Base-by-base conservation (phyloP, 1,140 invertebrate genomes). In the Chironomus tepperi region DNA sequence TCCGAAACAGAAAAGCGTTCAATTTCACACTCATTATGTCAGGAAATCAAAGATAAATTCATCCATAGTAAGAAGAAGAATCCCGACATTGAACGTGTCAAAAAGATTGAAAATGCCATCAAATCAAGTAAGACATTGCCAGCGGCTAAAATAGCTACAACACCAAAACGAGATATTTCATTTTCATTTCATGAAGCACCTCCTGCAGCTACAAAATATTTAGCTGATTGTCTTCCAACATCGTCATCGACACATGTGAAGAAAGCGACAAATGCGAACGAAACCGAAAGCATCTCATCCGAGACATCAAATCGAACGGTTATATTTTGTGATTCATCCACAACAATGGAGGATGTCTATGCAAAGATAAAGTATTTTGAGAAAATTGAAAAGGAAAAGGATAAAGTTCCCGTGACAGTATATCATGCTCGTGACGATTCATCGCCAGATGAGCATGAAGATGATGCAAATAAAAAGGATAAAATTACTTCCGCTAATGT, bases 331-430 rank as follows among this genome's bases (percentile, higher is more conserved):
- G 81, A 76, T 21, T 80, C 80, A 79, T 79, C 74, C 0, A 43
- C n/a, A 1, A 65, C 24, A 3, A 84, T 83, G 74, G 87, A 88
- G 74, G 87, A 88, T 74, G 87, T 92, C 0, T 86, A 86, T 70
- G 86, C 87, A 75, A 93, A 92, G 81, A 90, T 93, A 1, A 88
- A 93, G 79, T 93, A 91, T 81, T 93, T 92, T 78, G 92, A 93
- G 81, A 89, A 87, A 15, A 70, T 70, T 19, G 65, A 70, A 21
- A 87, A 88, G 0, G 82, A 85, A 72, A 81, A 82, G 42, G 79
- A 83, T 15, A 81, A 84, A 65, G 78, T 81, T 6, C 79, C 82
- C 12, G 85, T 84, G 42, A 85, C 84, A 15, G 81, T 87, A 73
- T 86, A 88, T 77, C 86, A 85, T 75, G 83, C 86, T 0, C 84